Percentiles rank a stretch among this genome's conserved stretches.
Evolutionary conservation across 2,888 invertebrate genomes (phyloP).

Genomic region (Neria commutata): DNA sequence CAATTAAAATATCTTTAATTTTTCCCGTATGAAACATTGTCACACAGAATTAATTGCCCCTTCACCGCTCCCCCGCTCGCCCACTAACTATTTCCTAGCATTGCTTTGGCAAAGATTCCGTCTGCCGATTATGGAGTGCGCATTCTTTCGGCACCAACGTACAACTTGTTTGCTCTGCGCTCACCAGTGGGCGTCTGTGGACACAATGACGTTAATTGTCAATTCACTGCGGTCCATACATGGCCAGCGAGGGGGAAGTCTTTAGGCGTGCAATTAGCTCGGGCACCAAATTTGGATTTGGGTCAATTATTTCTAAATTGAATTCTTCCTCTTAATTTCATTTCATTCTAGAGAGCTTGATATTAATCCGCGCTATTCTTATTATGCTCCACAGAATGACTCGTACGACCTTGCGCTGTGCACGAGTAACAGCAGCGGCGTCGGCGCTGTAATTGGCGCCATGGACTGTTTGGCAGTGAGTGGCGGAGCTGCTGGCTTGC

Average conservation of each 20-base stretch:
- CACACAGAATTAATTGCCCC: too few species aligned
- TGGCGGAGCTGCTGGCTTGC: slow-evolving; percentile 55
- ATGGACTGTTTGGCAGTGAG: slow-evolving; percentile 84
- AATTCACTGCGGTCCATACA: neutral
- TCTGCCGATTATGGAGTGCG: too few species aligned
- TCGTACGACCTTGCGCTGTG: slow-evolving; percentile 47
- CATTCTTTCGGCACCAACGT: too few species aligned
- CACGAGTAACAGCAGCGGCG: slow-evolving; percentile 24
- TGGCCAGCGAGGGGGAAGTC: neutral
- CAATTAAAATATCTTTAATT: too few species aligned
- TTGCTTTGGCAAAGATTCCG: too few species aligned
- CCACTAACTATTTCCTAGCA: too few species aligned
- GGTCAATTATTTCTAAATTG: neutral
- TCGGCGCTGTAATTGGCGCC: slow-evolving; percentile 53
- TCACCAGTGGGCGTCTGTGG: neutral
- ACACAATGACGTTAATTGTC: slow-evolving; percentile 1
- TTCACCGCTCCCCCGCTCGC: too few species aligned
- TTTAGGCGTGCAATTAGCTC: neutral
- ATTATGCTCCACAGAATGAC: slow-evolving; percentile 50
- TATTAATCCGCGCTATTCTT: neutral
- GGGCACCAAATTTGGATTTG: neutral
- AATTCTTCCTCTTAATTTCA: neutral
- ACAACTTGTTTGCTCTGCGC: neutral
- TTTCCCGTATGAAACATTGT: too few species aligned
- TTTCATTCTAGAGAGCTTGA: neutral